Evolutionary conservation across 2,888 invertebrate species (phyloP), one percentile per base, ranked within the genome.

Genomic region (Drosophila greeni): DNA sequence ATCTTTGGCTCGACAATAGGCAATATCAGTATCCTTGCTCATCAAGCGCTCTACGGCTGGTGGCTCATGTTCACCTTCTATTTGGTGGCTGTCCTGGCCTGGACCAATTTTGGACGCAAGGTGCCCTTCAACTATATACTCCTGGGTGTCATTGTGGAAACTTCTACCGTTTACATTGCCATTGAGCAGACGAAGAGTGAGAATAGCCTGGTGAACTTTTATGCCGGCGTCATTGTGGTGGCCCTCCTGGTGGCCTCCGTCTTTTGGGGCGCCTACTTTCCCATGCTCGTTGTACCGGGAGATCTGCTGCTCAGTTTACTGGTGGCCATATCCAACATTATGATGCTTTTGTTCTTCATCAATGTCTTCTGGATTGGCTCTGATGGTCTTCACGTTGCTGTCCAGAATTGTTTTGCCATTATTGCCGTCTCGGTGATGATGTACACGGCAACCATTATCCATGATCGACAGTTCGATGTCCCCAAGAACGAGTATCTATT

Each of bases 371-470:
- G 61, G 0, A 29, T 84, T 8, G 14, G 47, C 0, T 29, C 43
- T 11, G 2, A 0, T 0, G 2, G 31, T 0, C n/a, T 74, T 0
- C 74, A 45, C 33, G 14, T 5, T 0, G 8, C 52, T 3, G 66
- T 79, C 1, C 70, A 76, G 0, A 84, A 78, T 33, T 73, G 45
- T 16, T 76, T 84, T 23, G 84, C 82, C 1, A 0, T 80, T 9
- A 23, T 65, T 2, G 74, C 84, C 3, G 6, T 84, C 11, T 62
- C 54, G 14, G 70, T 76, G 70, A 68, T 82, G 14, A 73, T 76
- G 66, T 80, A 79, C 23, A 73, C 84, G 54, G 79, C 84, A 2
- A 76, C 79, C 34, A 71, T 82, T 2, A 74, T 82, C 20, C 84
- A 82, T 11, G 82, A 79, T 18, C 75, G 84, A 6, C 84, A 82